Conservation (phyloP, 2,797 vertebrate species). For the Sus cebifrons region DNA sequence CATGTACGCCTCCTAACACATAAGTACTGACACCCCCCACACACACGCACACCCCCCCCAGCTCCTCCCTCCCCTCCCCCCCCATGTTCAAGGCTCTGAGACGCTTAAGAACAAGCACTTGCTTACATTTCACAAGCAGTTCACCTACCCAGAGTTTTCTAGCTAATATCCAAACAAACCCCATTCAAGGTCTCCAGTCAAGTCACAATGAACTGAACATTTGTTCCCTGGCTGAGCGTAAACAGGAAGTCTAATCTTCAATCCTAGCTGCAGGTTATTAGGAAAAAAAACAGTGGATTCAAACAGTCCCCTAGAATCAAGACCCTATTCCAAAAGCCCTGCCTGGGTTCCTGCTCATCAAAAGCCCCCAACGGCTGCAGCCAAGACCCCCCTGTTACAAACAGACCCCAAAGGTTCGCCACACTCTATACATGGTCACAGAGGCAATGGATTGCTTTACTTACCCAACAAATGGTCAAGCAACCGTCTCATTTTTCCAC, state of each 20-base stretch:
- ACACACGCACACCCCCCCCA: not conserved
- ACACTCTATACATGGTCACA: constrained; percentile 90
- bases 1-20: constrained; percentile 31
- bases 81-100: constrained; percentile 82
- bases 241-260: constrained; percentile 89
- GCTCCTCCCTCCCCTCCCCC: not conserved
- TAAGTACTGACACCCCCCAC: constrained; percentile 6
- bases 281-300: constrained; percentile 84
- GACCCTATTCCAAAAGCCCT: constrained; percentile 84
- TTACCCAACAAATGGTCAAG: constrained; percentile 91
- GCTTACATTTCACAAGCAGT: constrained; percentile 88
- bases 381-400: constrained; percentile 82
- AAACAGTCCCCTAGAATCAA: constrained; percentile 86
- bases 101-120: constrained; percentile 87
- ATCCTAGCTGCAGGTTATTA: constrained; percentile 87
- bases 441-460: constrained; percentile 91
- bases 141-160: constrained; percentile 80
- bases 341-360: constrained; percentile 74
- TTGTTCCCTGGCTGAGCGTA: constrained; percentile 85
- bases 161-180: constrained; percentile 82
- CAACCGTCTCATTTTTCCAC: constrained; percentile 91
- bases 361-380: constrained; percentile 79
- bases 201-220: constrained; percentile 82
- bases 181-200: constrained; percentile 86
- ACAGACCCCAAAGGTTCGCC: constrained; percentile 88